Base-by-base conservation (phyloP, 2,113 vertebrate genomes). In the Lates calcarifer region DNA sequence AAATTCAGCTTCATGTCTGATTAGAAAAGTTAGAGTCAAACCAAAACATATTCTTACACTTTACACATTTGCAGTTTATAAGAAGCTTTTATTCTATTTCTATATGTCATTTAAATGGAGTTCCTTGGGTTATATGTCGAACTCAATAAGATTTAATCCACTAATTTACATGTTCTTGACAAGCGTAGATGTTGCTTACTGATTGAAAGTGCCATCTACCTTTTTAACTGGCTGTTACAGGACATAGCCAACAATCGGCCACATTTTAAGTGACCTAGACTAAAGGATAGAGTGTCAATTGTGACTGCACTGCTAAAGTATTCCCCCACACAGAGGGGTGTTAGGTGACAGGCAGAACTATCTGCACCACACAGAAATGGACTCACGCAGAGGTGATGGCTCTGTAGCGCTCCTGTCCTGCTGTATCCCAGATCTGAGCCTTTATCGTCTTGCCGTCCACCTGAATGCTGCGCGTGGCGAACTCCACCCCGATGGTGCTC, bases 381-480 rank as follows among this genome's bases (percentile, higher is more conserved):
- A 90, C 98, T 97, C 92, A 99, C 98, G 98, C 98, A 0, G 98
- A 99, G 66, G 98, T 99, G 92, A 99, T 99, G 95, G 98, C 98
- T 0, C 98, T 95, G 95, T 99, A 99, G 87, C 98, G 96, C 84
- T 99, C 98, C 92, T 99, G 98, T 17, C 98, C 98, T 0, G 98
- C 98, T 0, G 98, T 99, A 79, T 99, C 98, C 98, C 98, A 99
- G 93, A 99, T 99, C 96, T 99, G 98, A 0, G 98, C 98, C 90
- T 99, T 99, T 95, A 99, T 98, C 72, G 97, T 99, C 96, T 99
- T 99, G 84, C 97, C 95, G 2, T 99, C 98, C 91, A 99, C 98
- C 91, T 99, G 98, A 89, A 99, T 99, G 95, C 98, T 99, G 84
- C 98, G 96, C 6, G 98, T 99, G 81, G 98, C 98, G 6, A 99